phyloP scores from a whole-genome alignment of 1,140 invertebrate genomes.

The Drosophila ficusphila region DNA sequence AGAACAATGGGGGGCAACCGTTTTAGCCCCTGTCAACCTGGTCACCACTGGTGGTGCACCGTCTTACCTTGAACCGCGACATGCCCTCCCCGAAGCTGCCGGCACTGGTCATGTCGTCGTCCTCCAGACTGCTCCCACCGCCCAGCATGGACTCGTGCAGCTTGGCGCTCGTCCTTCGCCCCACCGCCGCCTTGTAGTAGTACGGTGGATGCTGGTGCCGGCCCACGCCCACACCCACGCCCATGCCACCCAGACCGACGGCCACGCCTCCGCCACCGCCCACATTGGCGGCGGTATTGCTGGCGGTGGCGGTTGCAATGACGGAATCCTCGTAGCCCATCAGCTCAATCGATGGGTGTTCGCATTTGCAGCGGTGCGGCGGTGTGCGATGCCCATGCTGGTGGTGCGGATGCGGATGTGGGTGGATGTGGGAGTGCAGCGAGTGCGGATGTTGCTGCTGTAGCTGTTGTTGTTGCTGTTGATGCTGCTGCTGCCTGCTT shows the following conservation, averaged over 20 bases:
- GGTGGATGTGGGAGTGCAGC: conserved; percentile 27
- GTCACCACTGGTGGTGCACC: conserved; percentile 1
- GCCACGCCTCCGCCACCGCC: no score
- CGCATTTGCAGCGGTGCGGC: conserved; percentile 75
- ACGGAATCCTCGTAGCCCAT: conserved; percentile 67
- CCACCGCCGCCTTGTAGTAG: conserved; percentile 57
- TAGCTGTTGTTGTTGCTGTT: conserved; percentile 32
- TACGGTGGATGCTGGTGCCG: conserved; percentile 74
- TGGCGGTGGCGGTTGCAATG: conserved; percentile 37
- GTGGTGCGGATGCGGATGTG: conserved; percentile 46
- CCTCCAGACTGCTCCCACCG: conserved; percentile 62
- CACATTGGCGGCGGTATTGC: conserved; percentile 48
- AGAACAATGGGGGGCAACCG: no score
- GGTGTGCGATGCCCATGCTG: conserved; percentile 65
- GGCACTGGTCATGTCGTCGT: conserved; percentile 66
- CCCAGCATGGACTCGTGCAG: conserved; percentile 72
- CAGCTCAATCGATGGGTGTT: conserved; percentile 72
- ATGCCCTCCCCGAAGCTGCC: conserved; percentile 64
- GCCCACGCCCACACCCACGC: conserved; percentile 21
- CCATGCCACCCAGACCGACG: no score
- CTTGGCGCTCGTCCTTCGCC: conserved; percentile 60
- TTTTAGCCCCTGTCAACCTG: background rate
- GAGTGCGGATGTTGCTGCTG: conserved; percentile 26
- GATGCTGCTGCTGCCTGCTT: conserved; percentile 19
- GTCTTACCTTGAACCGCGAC: conserved; percentile 70